Conservation (phyloP, 2,797 vertebrate genomes). For the Peromyscus nudipes region DNA sequence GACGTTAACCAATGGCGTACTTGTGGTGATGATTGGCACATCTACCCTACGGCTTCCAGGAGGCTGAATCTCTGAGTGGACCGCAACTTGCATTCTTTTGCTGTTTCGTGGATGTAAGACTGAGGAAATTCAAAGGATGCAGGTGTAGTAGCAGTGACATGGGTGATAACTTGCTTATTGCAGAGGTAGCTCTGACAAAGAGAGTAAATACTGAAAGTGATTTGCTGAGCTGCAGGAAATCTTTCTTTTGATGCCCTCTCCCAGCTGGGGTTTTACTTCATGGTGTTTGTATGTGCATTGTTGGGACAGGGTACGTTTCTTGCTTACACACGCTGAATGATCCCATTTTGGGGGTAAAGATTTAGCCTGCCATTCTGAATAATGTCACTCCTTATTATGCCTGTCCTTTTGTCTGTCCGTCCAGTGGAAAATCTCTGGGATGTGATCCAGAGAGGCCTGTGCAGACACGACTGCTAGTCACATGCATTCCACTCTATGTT, state of each 20-base stretch:
- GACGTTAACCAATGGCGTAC: too few species aligned
- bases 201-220: neutral
- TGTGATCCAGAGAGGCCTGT: neutral
- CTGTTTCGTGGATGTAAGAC: neutral
- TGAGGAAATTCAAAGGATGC: neutral
- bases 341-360: neutral
- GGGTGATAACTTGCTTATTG: neutral
- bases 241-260: neutral
- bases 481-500: neutral
- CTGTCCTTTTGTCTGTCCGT: neutral
- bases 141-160: neutral
- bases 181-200: neutral
- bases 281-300: neutral
- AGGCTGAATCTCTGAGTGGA: neutral
- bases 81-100: neutral
- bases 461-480: neutral
- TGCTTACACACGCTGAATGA: neutral
- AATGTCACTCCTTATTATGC: neutral
- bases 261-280: neutral
- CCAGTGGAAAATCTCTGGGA: neutral
- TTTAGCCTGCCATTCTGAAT: slow-evolving; percentile 55
- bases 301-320: accelerated
- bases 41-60: too few species aligned
- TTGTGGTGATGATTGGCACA: neutral
- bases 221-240: neutral